Evolutionary conservation across 2,888 invertebrate species (phyloP), one percentile per base, ranked within the genome.

Genomic region (Hypolimnas misippus): DNA sequence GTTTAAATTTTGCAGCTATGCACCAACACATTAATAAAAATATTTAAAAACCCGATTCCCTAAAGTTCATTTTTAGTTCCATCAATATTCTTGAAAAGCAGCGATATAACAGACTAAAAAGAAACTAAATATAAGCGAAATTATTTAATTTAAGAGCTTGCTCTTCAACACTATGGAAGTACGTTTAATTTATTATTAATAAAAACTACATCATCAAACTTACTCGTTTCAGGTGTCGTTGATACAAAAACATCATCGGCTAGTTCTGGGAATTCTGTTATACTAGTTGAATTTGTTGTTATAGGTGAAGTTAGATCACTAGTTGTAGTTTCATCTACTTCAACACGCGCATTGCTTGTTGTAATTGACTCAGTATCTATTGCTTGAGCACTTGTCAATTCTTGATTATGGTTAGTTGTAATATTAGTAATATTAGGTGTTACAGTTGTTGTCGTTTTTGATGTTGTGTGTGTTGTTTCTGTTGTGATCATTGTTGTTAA

Each of bases 191-290:
- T n/a, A 2, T 25, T 25, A 3, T 25, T 25, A 25, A 25, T 25
- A n/a, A n/a, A n/a, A n/a, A 25, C 25, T 2, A n/a, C n/a, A 38
- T n/a, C 1, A 4, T n/a, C n/a, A 38, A 38, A 46, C 40, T 31
- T 8, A 58, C 53, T 40, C 1, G 49, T 6, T 25, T 46, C n/a
- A 17, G 1, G 8, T 4, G 17, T 31, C 40, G 55, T 44, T 50
- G 44, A 44, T 19, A 51, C 7, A 33, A 52, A 42, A 4, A 52
- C 19, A 42, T 52, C n/a, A 25, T 58, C 58, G 10, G 57, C 25
- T 7, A 52, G 3, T 31, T 58, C 51, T 31, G n/a, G 16, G 8
- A 33, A 5, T 17, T 42, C 31, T 51, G 5, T 51, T 19, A 25
- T 7, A 16, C n/a, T 4, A 50, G 38, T 10, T 8, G 10, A 8